These are phyloP conservation scores for Synanthedon andrenaeformis DNA, from an alignment of 2,888 invertebrate species.

Conservation along the genomic window DNA sequence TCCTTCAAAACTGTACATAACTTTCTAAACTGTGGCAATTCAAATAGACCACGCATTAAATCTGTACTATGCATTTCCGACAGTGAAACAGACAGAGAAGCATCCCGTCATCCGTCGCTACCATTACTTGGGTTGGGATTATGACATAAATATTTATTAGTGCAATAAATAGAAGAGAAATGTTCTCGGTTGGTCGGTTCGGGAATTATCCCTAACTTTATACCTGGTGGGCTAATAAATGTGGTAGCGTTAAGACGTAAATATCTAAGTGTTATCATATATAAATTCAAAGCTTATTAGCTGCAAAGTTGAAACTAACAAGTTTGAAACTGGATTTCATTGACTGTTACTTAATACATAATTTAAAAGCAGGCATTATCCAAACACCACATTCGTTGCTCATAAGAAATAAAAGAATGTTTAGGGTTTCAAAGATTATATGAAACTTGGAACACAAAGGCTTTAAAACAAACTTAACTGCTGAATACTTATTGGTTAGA, in stretches of 20 bases:
- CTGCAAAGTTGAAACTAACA: not conserved
- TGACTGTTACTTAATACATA: not conserved
- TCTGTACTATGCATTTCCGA: slow-evolving; percentile 11
- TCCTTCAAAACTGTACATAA: not conserved
- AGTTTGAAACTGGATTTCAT: not conserved
- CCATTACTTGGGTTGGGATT: slow-evolving; percentile 45
- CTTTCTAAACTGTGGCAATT: not conserved
- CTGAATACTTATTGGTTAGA: too few species aligned
- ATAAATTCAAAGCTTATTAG: not conserved
- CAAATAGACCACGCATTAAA: not conserved
- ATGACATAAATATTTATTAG: slow-evolving; percentile 53
- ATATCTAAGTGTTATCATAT: slow-evolving; percentile 9
- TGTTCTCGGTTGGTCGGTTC: slow-evolving; percentile 17
- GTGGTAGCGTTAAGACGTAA: slow-evolving; percentile 21
- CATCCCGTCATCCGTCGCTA: slow-evolving; percentile 20
- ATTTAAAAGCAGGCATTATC: not conserved
- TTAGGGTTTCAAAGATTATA: too few species aligned
- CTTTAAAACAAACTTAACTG: too few species aligned
- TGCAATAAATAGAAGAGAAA: slow-evolving; percentile 38
- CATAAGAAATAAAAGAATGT: too few species aligned
- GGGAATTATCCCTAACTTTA: slow-evolving; percentile 36
- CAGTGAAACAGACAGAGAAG: slow-evolving; percentile 10
- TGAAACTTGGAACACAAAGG: too few species aligned
- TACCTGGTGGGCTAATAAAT: slow-evolving; percentile 21
- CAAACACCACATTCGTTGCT: not conserved